Base-by-base conservation (phyloP, 1,140 invertebrate species). In the Hypsibius dujardini region DNA sequence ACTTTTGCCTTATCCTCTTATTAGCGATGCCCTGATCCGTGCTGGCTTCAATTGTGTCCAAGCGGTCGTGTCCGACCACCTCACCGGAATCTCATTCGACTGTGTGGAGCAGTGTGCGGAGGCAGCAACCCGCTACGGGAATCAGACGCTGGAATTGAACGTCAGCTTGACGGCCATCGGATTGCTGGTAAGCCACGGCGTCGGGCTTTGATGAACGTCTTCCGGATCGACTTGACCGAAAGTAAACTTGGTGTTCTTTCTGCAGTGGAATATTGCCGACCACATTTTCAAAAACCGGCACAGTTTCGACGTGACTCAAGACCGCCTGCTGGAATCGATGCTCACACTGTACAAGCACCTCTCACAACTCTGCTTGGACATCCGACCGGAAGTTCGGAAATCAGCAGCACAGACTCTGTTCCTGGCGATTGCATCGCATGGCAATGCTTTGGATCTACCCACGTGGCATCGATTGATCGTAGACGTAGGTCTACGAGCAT, bases 381-480 rank as follows among this genome's bases (percentile, higher is more conserved):
- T 87, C 40, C 84, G 95, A 47, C 94, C 95, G 0, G 92, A 95
- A 0, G 92, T 98, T 0, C 84, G 95, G 7, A 97, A 98, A 82
- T 95, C 92, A n/a, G 92, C 94, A 7, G 92, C 92, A 74, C 94
- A 98, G 84, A 99, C 95, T 0, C 81, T 99, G 47, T 96, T 99
- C 81, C 95, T 93, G 45, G 97, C 94, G 7, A 91, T 98, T 77
- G 88, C 89, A 1, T 92, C 94, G 1, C 95, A 99, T 82, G 94
- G 93, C 40, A 84, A 86, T 56, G 82, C 95, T 69, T 81, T 97
- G 14, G 87, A 90, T 79, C 85, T 87, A 70, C 85, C 86, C 46
- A 92, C 92, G 1, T 96, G 93, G 92, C 87, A 93, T 70, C 77
- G 76, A 12, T 76, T 81, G 7, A 74, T 81, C 0, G 79, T 79